Evolutionary conservation across 2,797 vertebrate genomes (phyloP), one percentile per base, ranked within the genome.

Genomic region (Rhinatrema bivittatum): DNA sequence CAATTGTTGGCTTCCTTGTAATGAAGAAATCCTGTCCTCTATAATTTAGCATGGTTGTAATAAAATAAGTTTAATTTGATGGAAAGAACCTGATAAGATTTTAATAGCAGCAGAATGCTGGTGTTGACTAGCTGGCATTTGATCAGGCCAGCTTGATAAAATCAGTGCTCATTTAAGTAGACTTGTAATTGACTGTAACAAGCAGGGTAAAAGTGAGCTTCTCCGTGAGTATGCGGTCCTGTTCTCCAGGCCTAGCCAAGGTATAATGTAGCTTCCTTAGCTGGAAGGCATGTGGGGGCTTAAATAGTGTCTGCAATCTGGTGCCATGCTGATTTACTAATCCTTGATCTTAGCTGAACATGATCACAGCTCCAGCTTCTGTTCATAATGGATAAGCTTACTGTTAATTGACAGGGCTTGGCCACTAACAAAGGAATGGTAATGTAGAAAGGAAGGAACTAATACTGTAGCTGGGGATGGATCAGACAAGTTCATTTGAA

Each of bases 341-440:
- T 81, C 79, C 80, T 77, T 77, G 69, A 74, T 72, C 75, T 81
- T 82, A 77, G 74, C 68, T 52, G 82, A 90, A 89, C 67, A 68
- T 67, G 85, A 90, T 90, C 84, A 78, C 57, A 60, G 65, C 60
- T 65, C 68, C 72, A 81, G 80, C 81, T 56, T 61, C 62, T 76
- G 70, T 56, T 74, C 72, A 60, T 68, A 53, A 63, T 78, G 86
- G 81, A 85, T 87, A 86, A 82, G 59, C 61, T 90, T 88, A 78
- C 86, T 51, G 67, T 80, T 87, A 84, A 90, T 84, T 88, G 86
- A 85, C 85, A 71, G 79, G 57, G 44, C 62, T 60, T 87, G 86
- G 88, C 77, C 2, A 39, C 57, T 61, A 70, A 84, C 82, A 77
- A 62, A 44, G 48, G 62, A 50, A 29, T 74, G 61, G 72, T 72